Percentiles rank a stretch among this genome's conserved stretches.
These are phyloP conservation scores for Cercopithecus mona DNA, from an alignment of 2,113 vertebrate species.

Conservation along the genomic window DNA sequence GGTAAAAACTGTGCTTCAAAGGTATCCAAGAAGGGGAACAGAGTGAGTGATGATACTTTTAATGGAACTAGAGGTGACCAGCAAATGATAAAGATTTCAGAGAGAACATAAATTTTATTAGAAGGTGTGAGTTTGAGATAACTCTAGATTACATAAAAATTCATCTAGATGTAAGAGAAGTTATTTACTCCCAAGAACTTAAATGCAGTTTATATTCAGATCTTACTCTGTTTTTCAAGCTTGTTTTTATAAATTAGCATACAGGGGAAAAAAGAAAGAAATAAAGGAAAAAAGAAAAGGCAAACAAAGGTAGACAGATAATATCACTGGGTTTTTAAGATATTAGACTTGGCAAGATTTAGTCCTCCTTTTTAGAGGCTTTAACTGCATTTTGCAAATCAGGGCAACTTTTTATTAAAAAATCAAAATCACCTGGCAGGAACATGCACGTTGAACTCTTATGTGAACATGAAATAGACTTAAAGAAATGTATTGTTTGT, in stretches of 20 bases:
- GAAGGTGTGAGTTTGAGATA: not conserved
- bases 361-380: not conserved
- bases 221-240: not conserved
- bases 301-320: not conserved
- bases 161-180: not conserved
- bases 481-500: not conserved
- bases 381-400: not conserved
- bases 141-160: not conserved
- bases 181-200: not conserved
- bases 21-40: not conserved
- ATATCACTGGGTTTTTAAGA: not conserved
- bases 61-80: not conserved
- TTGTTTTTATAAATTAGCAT: not conserved
- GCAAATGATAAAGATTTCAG: not conserved
- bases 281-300: not conserved
- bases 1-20: not conserved
- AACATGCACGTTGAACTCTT: not conserved
- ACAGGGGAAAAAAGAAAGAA: not conserved
- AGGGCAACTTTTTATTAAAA: not conserved
- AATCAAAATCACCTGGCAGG: conserved; percentile 7
- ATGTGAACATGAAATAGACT: not conserved
- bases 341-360: not conserved
- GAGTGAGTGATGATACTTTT: not conserved
- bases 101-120: not conserved
- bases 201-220: not conserved